Evolutionary conservation across 92 coral and sea anemone genomes (phyloP).

Genomic region (Phenganax subtilis): DNA sequence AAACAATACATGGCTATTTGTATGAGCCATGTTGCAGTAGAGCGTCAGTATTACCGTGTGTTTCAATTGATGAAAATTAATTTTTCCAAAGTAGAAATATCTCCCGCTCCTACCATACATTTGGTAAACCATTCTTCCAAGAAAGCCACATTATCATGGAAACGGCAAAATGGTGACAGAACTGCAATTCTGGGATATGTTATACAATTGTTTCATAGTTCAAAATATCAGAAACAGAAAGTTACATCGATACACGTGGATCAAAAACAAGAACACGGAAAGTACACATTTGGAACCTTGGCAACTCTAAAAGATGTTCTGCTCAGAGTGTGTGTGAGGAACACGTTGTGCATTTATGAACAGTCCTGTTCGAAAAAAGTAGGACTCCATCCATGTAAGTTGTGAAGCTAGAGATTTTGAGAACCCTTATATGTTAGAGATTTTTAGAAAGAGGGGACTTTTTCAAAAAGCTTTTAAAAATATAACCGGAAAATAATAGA

Average conservation of each 20-base stretch:
- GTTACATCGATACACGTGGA: slow-evolving; percentile 1
- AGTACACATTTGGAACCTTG: neutral
- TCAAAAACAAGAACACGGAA: neutral
- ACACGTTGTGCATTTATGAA: slow-evolving; percentile 29
- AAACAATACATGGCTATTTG: too few species aligned
- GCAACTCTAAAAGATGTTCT: neutral
- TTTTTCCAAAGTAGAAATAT: neutral
- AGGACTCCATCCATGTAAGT: slow-evolving; percentile 15
- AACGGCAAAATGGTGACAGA: slow-evolving; percentile 9
- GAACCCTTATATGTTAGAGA: neutral
- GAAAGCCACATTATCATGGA: slow-evolving; percentile 16
- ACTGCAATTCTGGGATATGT: slow-evolving; percentile 22
- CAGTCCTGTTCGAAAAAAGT: slow-evolving; percentile 14
- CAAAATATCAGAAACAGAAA: neutral
- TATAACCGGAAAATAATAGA: neutral
- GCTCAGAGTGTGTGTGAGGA: slow-evolving; percentile 28
- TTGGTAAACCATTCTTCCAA: neutral
- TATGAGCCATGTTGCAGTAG: too few species aligned
- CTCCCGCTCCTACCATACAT: neutral
- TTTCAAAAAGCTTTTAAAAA: neutral
- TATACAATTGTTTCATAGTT: slow-evolving; percentile 21
- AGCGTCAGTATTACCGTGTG: neutral
- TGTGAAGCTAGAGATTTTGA: neutral
- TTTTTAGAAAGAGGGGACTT: neutral
- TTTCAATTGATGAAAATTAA: neutral